Base-by-base conservation (phyloP, 2,888 invertebrate genomes). In the Diplazon laetatorius region DNA sequence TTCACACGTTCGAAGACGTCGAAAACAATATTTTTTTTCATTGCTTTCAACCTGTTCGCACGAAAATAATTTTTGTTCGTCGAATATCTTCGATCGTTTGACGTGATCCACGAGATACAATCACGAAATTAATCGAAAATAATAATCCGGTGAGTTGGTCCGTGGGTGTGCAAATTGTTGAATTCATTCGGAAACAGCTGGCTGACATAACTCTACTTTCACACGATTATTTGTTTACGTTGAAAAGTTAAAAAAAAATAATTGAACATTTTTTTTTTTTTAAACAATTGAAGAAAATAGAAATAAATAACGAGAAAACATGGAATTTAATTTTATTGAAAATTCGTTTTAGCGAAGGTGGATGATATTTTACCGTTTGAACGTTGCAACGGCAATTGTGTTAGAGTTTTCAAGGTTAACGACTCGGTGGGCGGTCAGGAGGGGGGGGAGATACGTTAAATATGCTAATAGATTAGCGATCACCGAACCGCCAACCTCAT, bases 371-470 rank as follows among this genome's bases (percentile, higher is more conserved):
- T 39, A 20, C 62, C 39, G 35, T 25, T 50, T 25, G 16, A 55
- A 55, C 30, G 30, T 55, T 20, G 66, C 22, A 57, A 39, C 60
- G 60, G 5, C 42, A 39, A 60, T 14, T 55, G 63, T 39, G 16
- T 71, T 66, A n/a, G 20, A 66, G 52, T 71, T 37, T 71, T 72
- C 52, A 60, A 76, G 72, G 44, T 66, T 66, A 60, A 52, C 65
- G 65, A 76, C 60, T 50, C 18, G 39, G 22, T 46, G n/a, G n/a
- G n/a, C n/a, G n/a, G n/a, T n/a, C n/a, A n/a, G n/a, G n/a, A n/a
- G n/a, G n/a, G n/a, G n/a, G n/a, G n/a, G n/a, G n/a, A n/a, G 39
- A 52, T 68, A 65, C 59, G 30, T 25, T 25, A 57, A 30, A 50
- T 71, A 50, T 57, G 42, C 55, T 50, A 18, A 25, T 62, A 46